A percentile compares a stretch with the other conserved stretches of the same genome.
phyloP scores from a whole-genome alignment of 1,140 invertebrate genomes.

The Eriocheir sinensis region DNA sequence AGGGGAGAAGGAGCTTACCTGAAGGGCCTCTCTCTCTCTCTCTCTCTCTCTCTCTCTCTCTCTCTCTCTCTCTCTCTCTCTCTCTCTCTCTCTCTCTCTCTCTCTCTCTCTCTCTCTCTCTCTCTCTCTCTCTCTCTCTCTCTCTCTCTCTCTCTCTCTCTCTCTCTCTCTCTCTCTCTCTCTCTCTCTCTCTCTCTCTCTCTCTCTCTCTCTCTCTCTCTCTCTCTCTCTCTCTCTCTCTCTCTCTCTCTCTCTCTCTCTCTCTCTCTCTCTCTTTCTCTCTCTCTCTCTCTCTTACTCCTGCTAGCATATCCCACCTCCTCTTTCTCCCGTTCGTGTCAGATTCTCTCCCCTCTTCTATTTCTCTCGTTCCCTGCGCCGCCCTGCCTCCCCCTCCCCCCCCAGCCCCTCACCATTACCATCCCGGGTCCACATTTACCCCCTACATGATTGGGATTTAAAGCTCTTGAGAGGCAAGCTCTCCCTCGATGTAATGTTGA shows the following conservation, averaged over 20 bases:
- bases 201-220: neutral
- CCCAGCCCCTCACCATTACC: slow-evolving; percentile 40
- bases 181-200: neutral
- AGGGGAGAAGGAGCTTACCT: neutral
- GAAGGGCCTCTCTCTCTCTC: neutral
- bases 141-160: neutral
- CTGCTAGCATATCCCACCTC: slow-evolving; percentile 15
- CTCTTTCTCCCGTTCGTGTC: neutral
- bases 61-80: slow-evolving; percentile 10
- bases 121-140: neutral
- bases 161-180: neutral
- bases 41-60: slow-evolving; percentile 5
- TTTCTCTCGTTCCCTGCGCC: slow-evolving; percentile 33
- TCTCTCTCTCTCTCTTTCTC: neutral
- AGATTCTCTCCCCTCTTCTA: slow-evolving; percentile 5
- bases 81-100: neutral
- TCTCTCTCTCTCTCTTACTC: neutral
- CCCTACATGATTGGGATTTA: slow-evolving; percentile 41
- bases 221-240: slow-evolving; percentile 17
- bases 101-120: neutral
- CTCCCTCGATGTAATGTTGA: neutral
- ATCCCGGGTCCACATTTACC: slow-evolving; percentile 42
- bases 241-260: neutral
- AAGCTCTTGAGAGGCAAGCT: slow-evolving; percentile 43
- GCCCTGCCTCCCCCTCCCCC: neutral